A percentile compares a stretch with the other conserved stretches of the same genome.
phyloP scores from a whole-genome alignment of 2,888 invertebrate species.

The Malthinus seriepunctatus region DNA sequence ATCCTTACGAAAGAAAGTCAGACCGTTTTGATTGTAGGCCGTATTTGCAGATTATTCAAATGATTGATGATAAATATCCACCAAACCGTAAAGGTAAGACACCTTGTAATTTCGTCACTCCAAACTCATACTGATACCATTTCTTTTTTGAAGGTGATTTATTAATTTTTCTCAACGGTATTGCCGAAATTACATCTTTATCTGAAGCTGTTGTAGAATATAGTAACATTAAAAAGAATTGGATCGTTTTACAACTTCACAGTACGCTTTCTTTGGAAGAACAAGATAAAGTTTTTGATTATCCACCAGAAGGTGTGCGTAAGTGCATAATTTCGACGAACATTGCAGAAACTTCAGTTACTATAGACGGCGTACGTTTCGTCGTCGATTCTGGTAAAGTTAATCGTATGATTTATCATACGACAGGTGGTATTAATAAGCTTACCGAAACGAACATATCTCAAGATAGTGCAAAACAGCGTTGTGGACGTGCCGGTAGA shows the following conservation, averaged over 20 bases:
- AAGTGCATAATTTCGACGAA: conserved; percentile 98
- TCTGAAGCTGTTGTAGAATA: conserved; percentile 87
- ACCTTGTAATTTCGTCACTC: conserved; percentile 14
- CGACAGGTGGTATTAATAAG: conserved; percentile 85
- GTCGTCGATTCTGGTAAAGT: conserved; percentile 95
- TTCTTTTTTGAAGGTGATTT: conserved; percentile 75
- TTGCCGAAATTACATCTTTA: conserved; percentile 87
- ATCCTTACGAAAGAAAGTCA: conserved; percentile 63
- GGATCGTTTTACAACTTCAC: conserved; percentile 93
- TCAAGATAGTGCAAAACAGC: conserved; percentile 95
- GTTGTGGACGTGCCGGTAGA: conserved; percentile 94
- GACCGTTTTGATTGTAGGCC: conserved; percentile 90
- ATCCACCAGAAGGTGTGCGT: conserved; percentile 89
- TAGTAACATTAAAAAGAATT: conserved; percentile 73
- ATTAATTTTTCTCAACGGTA: conserved; percentile 92
- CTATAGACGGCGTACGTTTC: conserved; percentile 97
- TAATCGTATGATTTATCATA: conserved; percentile 96
- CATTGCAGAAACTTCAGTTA: conserved; percentile 98
- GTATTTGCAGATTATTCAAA: conserved; percentile 87
- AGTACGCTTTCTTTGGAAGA: conserved; percentile 90
- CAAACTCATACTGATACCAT: neutral
- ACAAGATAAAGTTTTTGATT: conserved; percentile 97
- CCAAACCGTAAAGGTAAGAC: conserved; percentile 56
- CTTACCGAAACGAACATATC: conserved; percentile 96
- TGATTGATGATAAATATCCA: conserved; percentile 89